A percentile compares a stretch with the other conserved stretches of the same genome.
These are phyloP conservation scores for Halcyon badia DNA, from an alignment of 2,797 vertebrate species.

Conservation along the genomic window DNA sequence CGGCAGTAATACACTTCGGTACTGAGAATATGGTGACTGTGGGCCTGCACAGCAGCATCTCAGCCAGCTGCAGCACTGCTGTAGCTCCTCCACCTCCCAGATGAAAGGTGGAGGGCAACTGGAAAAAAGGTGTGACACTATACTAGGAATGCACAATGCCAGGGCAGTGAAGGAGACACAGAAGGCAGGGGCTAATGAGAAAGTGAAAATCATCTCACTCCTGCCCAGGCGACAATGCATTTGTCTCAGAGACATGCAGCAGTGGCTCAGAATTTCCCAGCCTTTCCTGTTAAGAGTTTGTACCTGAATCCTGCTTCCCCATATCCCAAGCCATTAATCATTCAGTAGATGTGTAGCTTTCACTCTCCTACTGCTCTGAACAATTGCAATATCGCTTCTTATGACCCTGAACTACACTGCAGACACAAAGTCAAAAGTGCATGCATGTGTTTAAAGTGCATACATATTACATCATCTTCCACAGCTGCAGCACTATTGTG, in stretches of 20 bases:
- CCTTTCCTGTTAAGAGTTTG: not conserved
- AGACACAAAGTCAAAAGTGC: not conserved
- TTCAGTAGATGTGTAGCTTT: not conserved
- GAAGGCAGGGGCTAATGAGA: not conserved
- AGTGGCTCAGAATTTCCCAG: not conserved
- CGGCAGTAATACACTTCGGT: not conserved
- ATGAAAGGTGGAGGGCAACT: not conserved
- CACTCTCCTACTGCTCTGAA: not conserved
- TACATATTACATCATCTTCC: not conserved
- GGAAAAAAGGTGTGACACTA: not conserved
- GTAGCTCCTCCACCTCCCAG: not conserved
- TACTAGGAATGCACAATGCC: not conserved
- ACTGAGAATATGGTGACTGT: accelerated
- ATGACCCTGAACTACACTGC: not conserved
- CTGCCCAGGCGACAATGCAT: not conserved
- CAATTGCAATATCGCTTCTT: not conserved
- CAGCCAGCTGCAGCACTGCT: not conserved
- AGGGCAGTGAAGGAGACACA: not conserved
- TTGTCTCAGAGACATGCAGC: not conserved
- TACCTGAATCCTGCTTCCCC: not conserved
- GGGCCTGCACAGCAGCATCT: not conserved
- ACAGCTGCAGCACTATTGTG: not conserved
- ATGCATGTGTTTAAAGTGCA: accelerated
- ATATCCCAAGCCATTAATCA: not conserved
- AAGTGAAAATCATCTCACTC: not conserved